Evolutionary conservation across 1,140 invertebrate genomes (phyloP), one percentile per base, ranked within the genome.

Genomic region (Littorina saxatilis): DNA sequence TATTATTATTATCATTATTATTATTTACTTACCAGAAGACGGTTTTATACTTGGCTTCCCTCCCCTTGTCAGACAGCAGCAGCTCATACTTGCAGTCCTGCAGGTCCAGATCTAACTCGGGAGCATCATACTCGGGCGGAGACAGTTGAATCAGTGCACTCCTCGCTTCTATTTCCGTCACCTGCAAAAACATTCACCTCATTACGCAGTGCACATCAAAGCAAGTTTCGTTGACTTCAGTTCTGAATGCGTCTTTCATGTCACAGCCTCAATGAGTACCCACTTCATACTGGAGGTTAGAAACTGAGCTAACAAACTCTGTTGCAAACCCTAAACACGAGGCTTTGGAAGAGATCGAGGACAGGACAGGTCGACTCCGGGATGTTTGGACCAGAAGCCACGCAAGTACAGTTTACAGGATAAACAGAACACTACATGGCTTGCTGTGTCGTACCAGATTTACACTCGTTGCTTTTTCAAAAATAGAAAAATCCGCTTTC

Each of bases 71-170:
- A 86, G 95, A 95, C 82, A 96, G 93, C 76, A 96, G 93, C 27
- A 96, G 94, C 90, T 97, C 96, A 92, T 96, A 97, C 43, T 94
- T 94, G 79, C 96, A 93, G 80, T 96, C 95, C 32, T 91, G 90
- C 78, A 94, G 92, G 63, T 94, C 91, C 61, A 93, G 87, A 13
- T 90, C 89, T 83, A 90, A 87, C 58, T 92, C 90, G 79, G 89
- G 91, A 61, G 89, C 89, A 27, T 94, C 93, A 55, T 94, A 92
- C 40, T 93, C 91, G 2, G 96, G 96, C 17, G 94, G 94, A 84
- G 95, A 95, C 95, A 96, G 96, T 83, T 95, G 94, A 78, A 97
- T 94, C 86, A 96, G 94, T 85, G 96, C 96, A 92, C 95, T 96
- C 79, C 95, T 94, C 73, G 95, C 94, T 85, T 94, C 96, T 80